Evolutionary conservation across 2,113 vertebrate genomes (phyloP), one percentile per base, ranked within the genome.

Genomic region (Gambusia affinis): DNA sequence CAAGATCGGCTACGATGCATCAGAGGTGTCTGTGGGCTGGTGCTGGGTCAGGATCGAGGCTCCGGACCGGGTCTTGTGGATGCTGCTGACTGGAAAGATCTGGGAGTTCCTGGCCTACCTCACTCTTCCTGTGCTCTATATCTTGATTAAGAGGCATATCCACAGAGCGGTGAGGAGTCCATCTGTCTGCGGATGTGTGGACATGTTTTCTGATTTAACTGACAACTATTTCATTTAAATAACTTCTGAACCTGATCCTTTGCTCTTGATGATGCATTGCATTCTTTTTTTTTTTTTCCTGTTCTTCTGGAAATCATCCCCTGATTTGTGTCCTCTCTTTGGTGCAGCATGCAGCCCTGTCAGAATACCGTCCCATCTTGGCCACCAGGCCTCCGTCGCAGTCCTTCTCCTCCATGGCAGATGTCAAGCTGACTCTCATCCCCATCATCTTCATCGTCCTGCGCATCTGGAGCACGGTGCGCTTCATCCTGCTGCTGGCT

Each of bases 81-180:
- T 99, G 97, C 89, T 99, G 76, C 92, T 99, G 3, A 94, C 97
- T 0, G 98, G 97, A 37, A 99, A 99, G 67, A 87, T 95, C 68
- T 99, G 98, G 98, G 98, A 99, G 93, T 91, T 98, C 64, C 82
- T 99, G 90, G 98, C 97, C 0, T 99, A 99, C 0, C 60, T 99
- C 84, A 94, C 82, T 3, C 90, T 99, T 63, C 98, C 98, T 0
- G 67, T 96, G 75, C 93, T 99, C 64, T 99, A 99, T 87, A 85
- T 98, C 60, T 95, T 97, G 71, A 97, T 99, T 88, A 96, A 95
- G 92, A 96, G 94, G 69, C 98, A 99, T 92, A 98, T 99, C 39
- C 93, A 81, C 65, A 91, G 88, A 73, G 98, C 97, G 79, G 98
- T 99, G 91, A 94, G 73, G 28, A 12, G 3, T 2, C 37, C 8